phyloP scores from a whole-genome alignment of 2,113 vertebrate species.

The Nycticorax nycticorax region DNA sequence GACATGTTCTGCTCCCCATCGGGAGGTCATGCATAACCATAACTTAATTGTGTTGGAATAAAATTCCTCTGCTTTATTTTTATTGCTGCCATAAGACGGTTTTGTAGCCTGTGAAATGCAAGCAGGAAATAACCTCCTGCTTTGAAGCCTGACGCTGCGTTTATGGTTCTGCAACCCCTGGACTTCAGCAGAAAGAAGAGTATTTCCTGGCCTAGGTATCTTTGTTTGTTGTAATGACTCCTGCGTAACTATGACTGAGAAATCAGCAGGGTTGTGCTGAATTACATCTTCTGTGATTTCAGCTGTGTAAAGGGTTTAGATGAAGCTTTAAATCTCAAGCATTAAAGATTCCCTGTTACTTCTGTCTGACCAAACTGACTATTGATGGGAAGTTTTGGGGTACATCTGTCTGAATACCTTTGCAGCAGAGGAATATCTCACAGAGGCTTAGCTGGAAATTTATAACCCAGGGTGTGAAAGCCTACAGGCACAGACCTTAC shows the following conservation, averaged over 20 bases:
- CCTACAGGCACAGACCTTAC: neutral
- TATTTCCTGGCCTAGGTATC: neutral
- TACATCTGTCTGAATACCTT: neutral
- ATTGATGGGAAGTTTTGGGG: neutral
- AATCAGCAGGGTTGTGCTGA: neutral
- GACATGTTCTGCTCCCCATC: neutral
- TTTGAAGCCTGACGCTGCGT: neutral
- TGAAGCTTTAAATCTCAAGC: neutral
- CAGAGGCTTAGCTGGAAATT: neutral
- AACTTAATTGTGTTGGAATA: neutral
- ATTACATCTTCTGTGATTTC: neutral
- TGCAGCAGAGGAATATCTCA: neutral
- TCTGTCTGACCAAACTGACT: neutral
- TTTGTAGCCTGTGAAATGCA: neutral
- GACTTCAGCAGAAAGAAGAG: neutral
- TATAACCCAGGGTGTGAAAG: neutral
- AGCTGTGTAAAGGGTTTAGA: neutral
- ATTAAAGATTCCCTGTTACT: neutral
- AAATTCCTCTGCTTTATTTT: neutral
- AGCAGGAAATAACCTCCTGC: constrained; percentile 25
- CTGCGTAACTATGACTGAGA: neutral
- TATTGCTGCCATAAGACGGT: neutral
- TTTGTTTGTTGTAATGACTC: neutral
- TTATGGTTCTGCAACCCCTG: neutral
- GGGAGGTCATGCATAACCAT: neutral